Conservation (phyloP, 2,888 invertebrate genomes). For the Gerosis bhagava region DNA sequence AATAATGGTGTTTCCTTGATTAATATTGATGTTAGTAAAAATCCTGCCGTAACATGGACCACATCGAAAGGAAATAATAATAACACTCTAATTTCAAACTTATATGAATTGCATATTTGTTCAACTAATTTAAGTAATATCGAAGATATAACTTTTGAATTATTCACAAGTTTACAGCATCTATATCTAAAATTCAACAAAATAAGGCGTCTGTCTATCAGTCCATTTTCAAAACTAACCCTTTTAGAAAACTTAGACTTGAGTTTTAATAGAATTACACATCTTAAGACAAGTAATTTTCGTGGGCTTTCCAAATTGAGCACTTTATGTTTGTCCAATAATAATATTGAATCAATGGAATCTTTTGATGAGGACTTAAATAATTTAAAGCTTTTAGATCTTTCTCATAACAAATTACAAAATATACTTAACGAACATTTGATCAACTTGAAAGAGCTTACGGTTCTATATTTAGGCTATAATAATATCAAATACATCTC, state of each 20-base stretch:
- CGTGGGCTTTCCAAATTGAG: constrained; percentile 89
- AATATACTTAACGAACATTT: constrained; percentile 90
- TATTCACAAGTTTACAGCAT: constrained; percentile 89
- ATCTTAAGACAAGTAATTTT: constrained; percentile 92
- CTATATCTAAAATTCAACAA: constrained; percentile 89
- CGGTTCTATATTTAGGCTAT: constrained; percentile 90
- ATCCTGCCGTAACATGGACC: constrained; percentile 63
- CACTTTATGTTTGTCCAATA: constrained; percentile 92
- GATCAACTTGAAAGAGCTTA: constrained; percentile 88
- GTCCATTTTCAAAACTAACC: constrained; percentile 89
- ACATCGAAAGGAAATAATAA: constrained; percentile 50
- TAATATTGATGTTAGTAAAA: constrained; percentile 70
- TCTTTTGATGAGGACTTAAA: constrained; percentile 90
- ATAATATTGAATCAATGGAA: constrained; percentile 91
- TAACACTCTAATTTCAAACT: constrained; percentile 55
- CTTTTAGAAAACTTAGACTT: constrained; percentile 91
- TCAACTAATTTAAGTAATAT: constrained; percentile 67
- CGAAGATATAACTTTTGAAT: constrained; percentile 88
- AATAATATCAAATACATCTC: constrained; percentile 93
- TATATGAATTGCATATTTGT: constrained; percentile 71
- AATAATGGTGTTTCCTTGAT: constrained; percentile 55
- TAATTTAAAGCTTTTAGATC: constrained; percentile 89
- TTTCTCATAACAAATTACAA: constrained; percentile 92
- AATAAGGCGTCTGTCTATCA: constrained; percentile 90
- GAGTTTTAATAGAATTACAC: constrained; percentile 90